Conservation (phyloP, 2,888 invertebrate genomes). For the Drosophila tripunctata region DNA sequence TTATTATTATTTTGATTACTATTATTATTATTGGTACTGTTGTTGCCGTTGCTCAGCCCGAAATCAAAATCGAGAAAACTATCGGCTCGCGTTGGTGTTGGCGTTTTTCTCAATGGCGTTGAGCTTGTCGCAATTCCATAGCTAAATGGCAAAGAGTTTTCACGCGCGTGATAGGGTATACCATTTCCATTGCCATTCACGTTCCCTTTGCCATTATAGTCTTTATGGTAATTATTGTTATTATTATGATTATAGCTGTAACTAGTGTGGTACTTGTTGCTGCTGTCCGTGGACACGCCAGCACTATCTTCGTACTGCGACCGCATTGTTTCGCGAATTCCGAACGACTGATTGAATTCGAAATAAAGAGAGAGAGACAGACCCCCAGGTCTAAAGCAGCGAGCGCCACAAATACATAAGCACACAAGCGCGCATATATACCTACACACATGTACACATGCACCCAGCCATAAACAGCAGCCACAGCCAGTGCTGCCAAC, state of each 20-base stretch:
- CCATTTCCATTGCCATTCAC: conserved; percentile 63
- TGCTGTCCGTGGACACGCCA: conserved; percentile 61
- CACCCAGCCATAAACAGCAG: conserved; percentile 37
- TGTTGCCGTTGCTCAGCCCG: conserved; percentile 24
- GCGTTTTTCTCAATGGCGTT: conserved; percentile 76
- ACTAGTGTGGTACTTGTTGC: conserved; percentile 61
- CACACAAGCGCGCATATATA: conserved; percentile 8
- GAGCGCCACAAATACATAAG: conserved; percentile 22
- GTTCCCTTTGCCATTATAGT: conserved; percentile 57
- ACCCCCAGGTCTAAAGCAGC: conserved; percentile 40
- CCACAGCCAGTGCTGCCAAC: no score
- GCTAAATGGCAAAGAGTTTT: conserved; percentile 94
- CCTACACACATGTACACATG: conserved; percentile 20
- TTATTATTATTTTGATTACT: conserved; percentile 27
- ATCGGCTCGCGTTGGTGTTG: conserved; percentile 70
- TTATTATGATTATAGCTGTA: conserved; percentile 61
- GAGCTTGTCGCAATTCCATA: conserved; percentile 88
- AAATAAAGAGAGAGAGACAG: conserved; percentile 41
- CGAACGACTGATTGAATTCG: conserved; percentile 82
- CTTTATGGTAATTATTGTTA: conserved; percentile 64
- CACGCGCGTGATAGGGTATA: conserved; percentile 96
- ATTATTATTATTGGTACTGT: conserved; percentile 28
- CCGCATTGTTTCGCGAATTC: conserved; percentile 84
- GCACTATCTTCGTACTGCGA: conserved; percentile 82
- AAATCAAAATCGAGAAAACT: conserved; percentile 76